Evolutionary conservation across 2,888 invertebrate genomes (phyloP).

Genomic region (Eugnorisma glareosa): DNA sequence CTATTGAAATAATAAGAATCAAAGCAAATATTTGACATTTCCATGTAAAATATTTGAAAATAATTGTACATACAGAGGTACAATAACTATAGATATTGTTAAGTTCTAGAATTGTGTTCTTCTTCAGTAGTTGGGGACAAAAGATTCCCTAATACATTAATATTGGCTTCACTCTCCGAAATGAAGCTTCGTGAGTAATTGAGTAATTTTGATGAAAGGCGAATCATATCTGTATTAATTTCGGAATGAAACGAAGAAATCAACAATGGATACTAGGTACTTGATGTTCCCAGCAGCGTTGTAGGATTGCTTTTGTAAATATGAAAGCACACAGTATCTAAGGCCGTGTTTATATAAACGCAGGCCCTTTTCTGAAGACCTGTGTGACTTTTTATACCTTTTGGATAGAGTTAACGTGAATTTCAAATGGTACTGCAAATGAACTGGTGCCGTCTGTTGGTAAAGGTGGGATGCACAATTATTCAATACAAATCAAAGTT

Average conservation of each 20-base stretch:
- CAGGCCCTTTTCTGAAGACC: neutral
- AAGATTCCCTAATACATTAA: conserved; percentile 7
- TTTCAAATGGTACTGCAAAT: neutral
- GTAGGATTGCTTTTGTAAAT: conserved; percentile 21
- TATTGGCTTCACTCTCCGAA: conserved; percentile 20
- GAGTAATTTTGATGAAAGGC: neutral
- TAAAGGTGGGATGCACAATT: neutral
- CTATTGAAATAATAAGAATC: neutral
- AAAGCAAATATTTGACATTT: neutral
- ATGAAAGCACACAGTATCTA: neutral
- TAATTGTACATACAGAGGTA: too few relatives aligned
- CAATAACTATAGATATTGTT: neutral
- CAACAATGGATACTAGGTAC: conserved; percentile 6
- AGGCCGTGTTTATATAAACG: conserved; percentile 4
- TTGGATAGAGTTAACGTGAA: neutral
- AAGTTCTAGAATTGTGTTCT: neutral
- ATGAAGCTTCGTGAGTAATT: conserved; percentile 18
- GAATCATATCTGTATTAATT: conserved; percentile 17
- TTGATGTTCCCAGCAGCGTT: neutral
- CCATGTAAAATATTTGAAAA: too few relatives aligned
- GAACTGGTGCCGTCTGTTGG: neutral
- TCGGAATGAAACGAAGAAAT: conserved; percentile 11
- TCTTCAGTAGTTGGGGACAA: conserved; percentile 7
- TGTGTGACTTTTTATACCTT: neutral
- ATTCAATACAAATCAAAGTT: neutral